Base-by-base conservation (phyloP, 1,140 invertebrate genomes). In the Linepithema humile region DNA sequence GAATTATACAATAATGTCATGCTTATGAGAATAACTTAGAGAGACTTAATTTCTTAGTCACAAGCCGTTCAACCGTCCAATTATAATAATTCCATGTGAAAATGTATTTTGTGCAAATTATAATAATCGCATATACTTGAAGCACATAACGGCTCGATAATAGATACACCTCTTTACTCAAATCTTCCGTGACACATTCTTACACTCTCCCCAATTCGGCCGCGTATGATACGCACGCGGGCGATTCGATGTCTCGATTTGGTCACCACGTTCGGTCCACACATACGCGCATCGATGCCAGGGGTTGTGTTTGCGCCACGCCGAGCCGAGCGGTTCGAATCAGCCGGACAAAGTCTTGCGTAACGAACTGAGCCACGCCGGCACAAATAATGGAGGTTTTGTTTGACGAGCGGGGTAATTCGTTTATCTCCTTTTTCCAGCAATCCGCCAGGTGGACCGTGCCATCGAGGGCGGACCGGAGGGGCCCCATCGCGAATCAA, bases 391-490 rank as follows among this genome's bases (percentile, higher is more conserved):
- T 89, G 69, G 88, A 67, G 87, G 84, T 89, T 89, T 88, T 89
- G 84, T 89, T 89, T 89, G 84, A 77, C 84, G 78, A 89, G 57
- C 74, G 74, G 80, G 74, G 69, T 89, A 89, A 89, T 89, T 89
- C 88, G 87, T 89, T 89, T 89, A 89, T 89, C 87, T 89, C 74
- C 84, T 88, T 88, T 88, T 88, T 89, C 74, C 88, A 89, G 84
- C 87, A 75, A 86, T 86, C 84, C 87, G 48, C 43, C 60, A 48
- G 59, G 65, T 65, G 86, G 7, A 85, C 72, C 57, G 65, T 80
- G 59, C 83, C 20, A 77, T 45, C 38, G 65, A 65, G 26, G 23
- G 17, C 50, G 43, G 55, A 17, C 20, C 7, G 38, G 38, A 6
- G 15, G 50, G 48, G 40, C 26, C 57, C 85, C 74, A 55, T 62